A percentile compares a stretch with the other conserved stretches of the same genome.
Conservation (phyloP, 2,797 vertebrate genomes). For the Loris lydekkerianus region DNA sequence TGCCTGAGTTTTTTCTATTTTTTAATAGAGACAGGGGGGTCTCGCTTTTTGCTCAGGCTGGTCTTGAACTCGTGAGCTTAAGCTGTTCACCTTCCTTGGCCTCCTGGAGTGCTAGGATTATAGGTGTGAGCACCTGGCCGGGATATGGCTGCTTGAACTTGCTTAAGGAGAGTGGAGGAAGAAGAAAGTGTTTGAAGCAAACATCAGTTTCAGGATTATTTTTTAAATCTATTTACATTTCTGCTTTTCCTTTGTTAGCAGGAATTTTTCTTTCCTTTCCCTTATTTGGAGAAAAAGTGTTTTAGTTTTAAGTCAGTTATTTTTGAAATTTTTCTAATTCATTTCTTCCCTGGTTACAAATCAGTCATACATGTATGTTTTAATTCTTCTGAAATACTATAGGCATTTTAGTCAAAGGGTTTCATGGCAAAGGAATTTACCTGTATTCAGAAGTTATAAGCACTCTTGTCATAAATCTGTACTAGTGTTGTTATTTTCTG, state of each 20-base stretch:
- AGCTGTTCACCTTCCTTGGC: too few species aligned
- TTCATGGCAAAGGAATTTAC: constrained; percentile 34
- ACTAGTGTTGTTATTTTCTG: neutral
- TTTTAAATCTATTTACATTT: constrained; percentile 51
- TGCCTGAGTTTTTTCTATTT: too few species aligned
- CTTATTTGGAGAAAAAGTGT: constrained; percentile 36
- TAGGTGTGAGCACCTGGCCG: neutral
- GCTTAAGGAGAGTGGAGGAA: constrained; percentile 46
- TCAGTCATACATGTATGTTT: neutral
- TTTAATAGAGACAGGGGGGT: too few species aligned
- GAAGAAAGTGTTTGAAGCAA: constrained; percentile 57
- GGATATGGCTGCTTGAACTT: constrained; percentile 34
- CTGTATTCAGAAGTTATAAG: constrained; percentile 22
- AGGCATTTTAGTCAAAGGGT: constrained; percentile 45
- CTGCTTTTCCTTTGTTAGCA: constrained; percentile 40
- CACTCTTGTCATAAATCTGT: constrained; percentile 23
- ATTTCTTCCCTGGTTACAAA: constrained; percentile 53
- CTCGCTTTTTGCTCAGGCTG: too few species aligned
- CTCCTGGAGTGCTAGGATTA: too few species aligned
- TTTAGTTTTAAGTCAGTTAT: constrained; percentile 28
- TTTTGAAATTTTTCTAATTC: constrained; percentile 59
- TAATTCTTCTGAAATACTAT: constrained; percentile 45
- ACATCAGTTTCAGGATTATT: constrained; percentile 44
- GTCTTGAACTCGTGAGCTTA: too few species aligned
- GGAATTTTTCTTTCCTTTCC: neutral